Evolutionary conservation across 2,888 invertebrate species (phyloP).

Genomic region (Pocota personata): DNA sequence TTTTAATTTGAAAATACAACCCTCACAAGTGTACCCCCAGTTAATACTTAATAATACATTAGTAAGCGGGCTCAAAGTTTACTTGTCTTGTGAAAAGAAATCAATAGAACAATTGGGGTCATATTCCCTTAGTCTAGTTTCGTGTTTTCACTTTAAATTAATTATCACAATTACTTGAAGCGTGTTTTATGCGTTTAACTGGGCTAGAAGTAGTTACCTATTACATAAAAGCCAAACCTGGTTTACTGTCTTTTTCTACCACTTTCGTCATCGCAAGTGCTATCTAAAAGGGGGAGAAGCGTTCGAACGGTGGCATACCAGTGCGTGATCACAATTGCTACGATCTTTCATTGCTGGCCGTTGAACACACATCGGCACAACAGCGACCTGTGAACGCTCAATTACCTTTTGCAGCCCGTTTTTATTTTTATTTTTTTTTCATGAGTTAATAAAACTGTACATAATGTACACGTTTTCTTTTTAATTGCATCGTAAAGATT

Average conservation of each 20-base stretch:
- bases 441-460: neutral
- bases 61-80: neutral
- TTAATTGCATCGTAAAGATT: slow-evolving; percentile 44
- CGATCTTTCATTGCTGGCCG: slow-evolving; percentile 10
- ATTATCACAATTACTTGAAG: neutral
- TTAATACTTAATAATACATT: neutral
- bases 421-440: neutral
- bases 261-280: slow-evolving; percentile 13
- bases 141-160: slow-evolving; percentile 23
- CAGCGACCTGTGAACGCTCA: slow-evolving; percentile 44
- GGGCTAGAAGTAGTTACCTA: neutral
- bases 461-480: slow-evolving; percentile 23
- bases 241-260: slow-evolving; percentile 5
- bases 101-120: slow-evolving; percentile 28
- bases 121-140: neutral
- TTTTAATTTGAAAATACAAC: slow-evolving; percentile 14
- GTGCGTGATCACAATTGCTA: slow-evolving; percentile 21
- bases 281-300: neutral
- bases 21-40: neutral
- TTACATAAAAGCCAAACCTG: slow-evolving; percentile 24
- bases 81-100: slow-evolving; percentile 2
- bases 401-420: slow-evolving; percentile 24
- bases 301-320: neutral
- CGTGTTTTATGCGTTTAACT: neutral
- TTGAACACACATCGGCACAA: neutral